phyloP scores from a whole-genome alignment of 1,140 invertebrate genomes.

The Drosophila leontia region DNA sequence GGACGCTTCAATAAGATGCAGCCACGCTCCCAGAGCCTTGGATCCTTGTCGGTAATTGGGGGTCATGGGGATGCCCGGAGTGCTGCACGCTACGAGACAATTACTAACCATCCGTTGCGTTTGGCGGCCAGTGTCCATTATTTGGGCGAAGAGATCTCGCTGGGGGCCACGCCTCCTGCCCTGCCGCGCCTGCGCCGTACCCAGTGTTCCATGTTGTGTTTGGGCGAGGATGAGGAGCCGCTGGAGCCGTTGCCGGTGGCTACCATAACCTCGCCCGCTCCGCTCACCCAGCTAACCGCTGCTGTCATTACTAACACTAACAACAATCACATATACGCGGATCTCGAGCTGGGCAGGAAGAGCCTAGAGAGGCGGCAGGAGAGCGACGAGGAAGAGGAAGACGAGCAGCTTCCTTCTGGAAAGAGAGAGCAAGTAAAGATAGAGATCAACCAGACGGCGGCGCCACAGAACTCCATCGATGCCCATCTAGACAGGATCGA shows the following conservation, averaged over 20 bases:
- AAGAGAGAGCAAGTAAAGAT: slow-evolving; percentile 56
- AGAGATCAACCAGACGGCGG: slow-evolving; percentile 64
- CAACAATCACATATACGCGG: slow-evolving; percentile 81
- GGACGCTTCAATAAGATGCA: slow-evolving; percentile 72
- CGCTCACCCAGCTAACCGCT: slow-evolving; percentile 42
- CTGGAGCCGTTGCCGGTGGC: slow-evolving; percentile 33
- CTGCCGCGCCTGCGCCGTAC: slow-evolving; percentile 67
- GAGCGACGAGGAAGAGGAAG: slow-evolving; percentile 33
- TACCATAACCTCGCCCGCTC: slow-evolving; percentile 29
- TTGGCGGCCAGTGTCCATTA: slow-evolving; percentile 75
- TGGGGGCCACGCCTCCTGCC: slow-evolving; percentile 42
- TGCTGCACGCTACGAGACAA: slow-evolving; percentile 79
- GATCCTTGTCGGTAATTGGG: slow-evolving; percentile 84
- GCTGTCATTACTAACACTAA: slow-evolving; percentile 73
- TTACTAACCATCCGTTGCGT: slow-evolving; percentile 79
- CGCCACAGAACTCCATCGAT: slow-evolving; percentile 73
- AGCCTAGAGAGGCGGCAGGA: not conserved
- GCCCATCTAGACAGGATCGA: slow-evolving; percentile 80
- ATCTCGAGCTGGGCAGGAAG: slow-evolving; percentile 61
- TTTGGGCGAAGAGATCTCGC: slow-evolving; percentile 65
- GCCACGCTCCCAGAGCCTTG: slow-evolving; percentile 80
- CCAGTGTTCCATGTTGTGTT: slow-evolving; percentile 79
- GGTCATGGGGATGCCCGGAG: slow-evolving; percentile 49
- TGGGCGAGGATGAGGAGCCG: slow-evolving; percentile 61
- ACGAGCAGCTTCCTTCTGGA: not conserved